Evolutionary conservation across 2,888 invertebrate genomes (phyloP).

Genomic region (Timema podura): DNA sequence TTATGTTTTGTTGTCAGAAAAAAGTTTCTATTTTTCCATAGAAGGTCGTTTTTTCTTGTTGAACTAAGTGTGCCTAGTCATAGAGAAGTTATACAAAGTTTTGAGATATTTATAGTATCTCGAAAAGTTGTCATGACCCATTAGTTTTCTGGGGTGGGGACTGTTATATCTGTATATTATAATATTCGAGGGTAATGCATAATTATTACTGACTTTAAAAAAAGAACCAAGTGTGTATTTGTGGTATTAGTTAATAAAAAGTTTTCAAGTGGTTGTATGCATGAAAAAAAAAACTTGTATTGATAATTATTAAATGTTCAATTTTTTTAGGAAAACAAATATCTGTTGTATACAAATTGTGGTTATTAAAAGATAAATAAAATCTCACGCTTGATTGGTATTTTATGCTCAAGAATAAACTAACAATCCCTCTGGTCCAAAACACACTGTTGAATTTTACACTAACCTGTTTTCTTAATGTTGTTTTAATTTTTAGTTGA

Average conservation of each 20-base stretch:
- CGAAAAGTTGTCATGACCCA: slow-evolving; percentile 9
- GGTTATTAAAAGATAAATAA: slow-evolving; percentile 30
- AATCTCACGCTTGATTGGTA: slow-evolving; percentile 16
- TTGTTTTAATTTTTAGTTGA: slow-evolving; percentile 22
- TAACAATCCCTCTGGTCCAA: slow-evolving; percentile 9
- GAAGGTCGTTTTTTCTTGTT: slow-evolving; percentile 54
- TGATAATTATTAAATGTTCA: slow-evolving; percentile 30
- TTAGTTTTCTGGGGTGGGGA: slow-evolving; percentile 19
- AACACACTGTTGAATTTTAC: background rate
- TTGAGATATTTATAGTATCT: slow-evolving; percentile 14
- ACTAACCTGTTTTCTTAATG: background rate
- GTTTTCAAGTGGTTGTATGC: slow-evolving; percentile 23
- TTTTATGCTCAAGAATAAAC: slow-evolving; percentile 8
- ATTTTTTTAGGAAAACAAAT: slow-evolving; percentile 29
- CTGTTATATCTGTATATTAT: slow-evolving; percentile 25
- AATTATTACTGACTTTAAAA: slow-evolving; percentile 15
- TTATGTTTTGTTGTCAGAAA: slow-evolving; percentile 48
- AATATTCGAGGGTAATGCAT: slow-evolving; percentile 17
- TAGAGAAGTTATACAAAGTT: slow-evolving; percentile 38
- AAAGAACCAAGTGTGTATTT: slow-evolving; percentile 23
- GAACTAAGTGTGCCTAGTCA: slow-evolving; percentile 64
- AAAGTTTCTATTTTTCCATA: slow-evolving; percentile 50
- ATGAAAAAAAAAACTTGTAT: slow-evolving; percentile 25
- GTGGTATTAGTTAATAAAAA: slow-evolving; percentile 19
- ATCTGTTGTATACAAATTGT: slow-evolving; percentile 32